phyloP scores from a whole-genome alignment of 1,140 invertebrate genomes.

The Heliconius himera region DNA sequence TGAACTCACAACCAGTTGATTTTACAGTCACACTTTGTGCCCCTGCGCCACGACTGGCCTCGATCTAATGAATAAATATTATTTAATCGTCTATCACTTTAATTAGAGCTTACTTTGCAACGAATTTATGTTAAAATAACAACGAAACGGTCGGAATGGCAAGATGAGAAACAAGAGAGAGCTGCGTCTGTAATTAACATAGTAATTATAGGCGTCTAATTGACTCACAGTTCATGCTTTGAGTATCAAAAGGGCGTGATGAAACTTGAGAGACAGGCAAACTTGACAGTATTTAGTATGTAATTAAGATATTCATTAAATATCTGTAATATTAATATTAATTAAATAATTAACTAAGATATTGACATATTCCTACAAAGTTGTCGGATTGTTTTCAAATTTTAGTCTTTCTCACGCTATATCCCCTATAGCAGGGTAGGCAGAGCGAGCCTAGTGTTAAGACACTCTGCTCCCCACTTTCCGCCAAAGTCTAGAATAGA shows the following conservation, averaged over 20 bases:
- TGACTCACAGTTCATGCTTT: slow-evolving; percentile 71
- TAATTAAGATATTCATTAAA: slow-evolving; percentile 39
- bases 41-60: no score
- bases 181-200: slow-evolving; percentile 74
- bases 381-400: no score
- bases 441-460: no score
- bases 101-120: slow-evolving; percentile 66
- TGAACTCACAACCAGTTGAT: no score
- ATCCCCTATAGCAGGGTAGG: no score
- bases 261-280: slow-evolving; percentile 28
- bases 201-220: slow-evolving; percentile 77
- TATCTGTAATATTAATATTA: not conserved
- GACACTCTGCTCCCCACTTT: no score
- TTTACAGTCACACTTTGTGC: no score
- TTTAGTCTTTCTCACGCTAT: not conserved
- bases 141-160: slow-evolving; percentile 60
- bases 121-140: slow-evolving; percentile 73
- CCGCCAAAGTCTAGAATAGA: no score
- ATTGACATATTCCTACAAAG: not conserved
- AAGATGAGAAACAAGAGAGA: slow-evolving; percentile 69
- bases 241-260: slow-evolving; percentile 68
- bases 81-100: slow-evolving; percentile 60
- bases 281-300: slow-evolving; percentile 26
- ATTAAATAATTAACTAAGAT: not conserved
- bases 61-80: slow-evolving; percentile 34